A percentile compares a stretch with the other conserved stretches of the same genome.
Evolutionary conservation across 2,888 invertebrate species (phyloP).

Genomic region (Andricus curvator): DNA sequence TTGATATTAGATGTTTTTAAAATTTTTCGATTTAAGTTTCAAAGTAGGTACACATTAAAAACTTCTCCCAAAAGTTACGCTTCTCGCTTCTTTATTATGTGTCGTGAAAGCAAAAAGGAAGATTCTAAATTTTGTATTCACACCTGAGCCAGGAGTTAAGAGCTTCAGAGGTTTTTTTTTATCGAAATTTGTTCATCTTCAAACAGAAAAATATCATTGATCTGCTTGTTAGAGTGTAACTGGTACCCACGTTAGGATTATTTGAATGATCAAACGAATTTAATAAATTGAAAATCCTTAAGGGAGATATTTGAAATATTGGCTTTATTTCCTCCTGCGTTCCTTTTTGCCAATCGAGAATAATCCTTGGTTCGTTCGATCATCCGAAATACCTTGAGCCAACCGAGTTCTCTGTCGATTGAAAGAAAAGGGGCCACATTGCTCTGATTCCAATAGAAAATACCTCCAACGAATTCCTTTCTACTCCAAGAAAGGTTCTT

Average conservation of each 20-base stretch:
- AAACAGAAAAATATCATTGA: neutral
- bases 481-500: neutral
- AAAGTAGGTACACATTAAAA: neutral
- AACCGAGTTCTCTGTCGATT: neutral
- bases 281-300: neutral
- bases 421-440: slow-evolving; percentile 1
- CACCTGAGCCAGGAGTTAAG: neutral
- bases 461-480: neutral
- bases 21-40: neutral
- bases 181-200: neutral
- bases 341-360: neutral
- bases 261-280: neutral
- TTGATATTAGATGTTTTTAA: neutral
- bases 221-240: neutral
- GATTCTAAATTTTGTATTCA: neutral
- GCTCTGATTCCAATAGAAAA: neutral
- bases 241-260: neutral
- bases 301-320: neutral
- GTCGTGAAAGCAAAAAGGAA: neutral
- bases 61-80: neutral
- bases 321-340: neutral
- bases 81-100: neutral
- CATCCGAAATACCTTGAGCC: slow-evolving; percentile 2
- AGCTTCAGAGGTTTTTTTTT: neutral
- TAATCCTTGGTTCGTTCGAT: neutral